A percentile compares a stretch with the other conserved stretches of the same genome.
Conservation (phyloP, 2,797 vertebrate species). For the Enteromius thamalakanensis region DNA sequence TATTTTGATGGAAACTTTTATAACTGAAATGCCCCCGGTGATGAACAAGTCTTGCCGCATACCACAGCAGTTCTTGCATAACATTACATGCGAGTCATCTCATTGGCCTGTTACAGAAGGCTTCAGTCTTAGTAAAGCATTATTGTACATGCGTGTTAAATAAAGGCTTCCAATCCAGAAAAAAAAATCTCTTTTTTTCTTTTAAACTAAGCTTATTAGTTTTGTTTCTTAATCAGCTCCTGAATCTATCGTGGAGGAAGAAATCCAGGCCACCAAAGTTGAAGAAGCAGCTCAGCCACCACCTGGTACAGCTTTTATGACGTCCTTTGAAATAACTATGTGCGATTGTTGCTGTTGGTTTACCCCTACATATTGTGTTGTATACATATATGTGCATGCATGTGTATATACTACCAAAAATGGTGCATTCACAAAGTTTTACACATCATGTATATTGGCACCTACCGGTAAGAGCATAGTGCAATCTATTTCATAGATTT, state of each 20-base stretch:
- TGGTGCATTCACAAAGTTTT: background rate
- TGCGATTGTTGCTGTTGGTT: background rate
- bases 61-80: slow-evolving; percentile 29
- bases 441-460: background rate
- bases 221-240: slow-evolving; percentile 50
- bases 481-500: background rate
- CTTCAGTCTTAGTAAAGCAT: background rate
- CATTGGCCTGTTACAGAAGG: background rate
- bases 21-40: background rate
- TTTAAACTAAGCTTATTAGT: background rate
- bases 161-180: background rate
- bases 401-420: background rate
- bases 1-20: background rate
- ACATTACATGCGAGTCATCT: background rate
- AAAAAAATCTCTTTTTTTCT: background rate
- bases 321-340: background rate
- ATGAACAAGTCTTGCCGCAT: slow-evolving; percentile 44
- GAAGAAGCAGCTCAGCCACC: slow-evolving; percentile 60
- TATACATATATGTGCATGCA: background rate
- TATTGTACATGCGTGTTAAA: background rate
- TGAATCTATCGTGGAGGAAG: slow-evolving; percentile 65
- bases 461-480: background rate
- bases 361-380: background rate
- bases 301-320: slow-evolving; percentile 60
- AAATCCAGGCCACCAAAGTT: slow-evolving; percentile 60